Percentiles rank a stretch among this genome's conserved stretches.
Conservation (phyloP, 1,140 invertebrate genomes). For the Nilaparvata lugens region DNA sequence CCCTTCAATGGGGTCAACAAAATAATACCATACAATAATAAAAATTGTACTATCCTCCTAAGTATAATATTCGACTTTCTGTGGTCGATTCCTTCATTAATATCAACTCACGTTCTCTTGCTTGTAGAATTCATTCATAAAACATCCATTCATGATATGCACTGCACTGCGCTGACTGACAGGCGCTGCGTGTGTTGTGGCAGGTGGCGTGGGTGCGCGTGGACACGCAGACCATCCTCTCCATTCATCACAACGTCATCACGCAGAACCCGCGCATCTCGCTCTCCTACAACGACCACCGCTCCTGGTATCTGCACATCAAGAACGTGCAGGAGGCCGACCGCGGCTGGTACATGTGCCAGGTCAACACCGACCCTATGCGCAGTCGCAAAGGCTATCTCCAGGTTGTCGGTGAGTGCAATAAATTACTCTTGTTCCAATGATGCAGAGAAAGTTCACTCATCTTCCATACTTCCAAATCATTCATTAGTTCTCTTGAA, state of each 20-base stretch:
- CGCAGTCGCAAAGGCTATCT: constrained; percentile 66
- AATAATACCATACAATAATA: no score
- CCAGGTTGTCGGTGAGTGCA: constrained; percentile 25
- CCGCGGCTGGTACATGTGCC: constrained; percentile 78
- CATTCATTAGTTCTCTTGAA: no score
- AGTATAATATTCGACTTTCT: no score
- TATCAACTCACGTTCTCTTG: no score
- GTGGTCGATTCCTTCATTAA: no score
- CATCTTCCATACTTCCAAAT: no score
- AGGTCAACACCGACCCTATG: constrained; percentile 82
- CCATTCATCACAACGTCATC: constrained; percentile 82
- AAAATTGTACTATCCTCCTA: no score
- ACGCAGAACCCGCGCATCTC: constrained; percentile 80
- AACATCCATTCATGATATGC: no score
- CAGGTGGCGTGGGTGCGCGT: constrained; percentile 87
- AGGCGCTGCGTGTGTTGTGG: constrained; percentile 14
- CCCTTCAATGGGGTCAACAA: no score
- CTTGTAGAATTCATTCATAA: no score
- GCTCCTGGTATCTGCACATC: constrained; percentile 80
- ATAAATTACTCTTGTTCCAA: no score
- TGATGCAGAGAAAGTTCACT: no score
- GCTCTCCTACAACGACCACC: constrained; percentile 76
- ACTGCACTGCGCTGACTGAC: neutral
- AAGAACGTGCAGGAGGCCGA: constrained; percentile 70
- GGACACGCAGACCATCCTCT: constrained; percentile 84